phyloP scores from a whole-genome alignment of 2,888 invertebrate species.

The Pammene aurita region DNA sequence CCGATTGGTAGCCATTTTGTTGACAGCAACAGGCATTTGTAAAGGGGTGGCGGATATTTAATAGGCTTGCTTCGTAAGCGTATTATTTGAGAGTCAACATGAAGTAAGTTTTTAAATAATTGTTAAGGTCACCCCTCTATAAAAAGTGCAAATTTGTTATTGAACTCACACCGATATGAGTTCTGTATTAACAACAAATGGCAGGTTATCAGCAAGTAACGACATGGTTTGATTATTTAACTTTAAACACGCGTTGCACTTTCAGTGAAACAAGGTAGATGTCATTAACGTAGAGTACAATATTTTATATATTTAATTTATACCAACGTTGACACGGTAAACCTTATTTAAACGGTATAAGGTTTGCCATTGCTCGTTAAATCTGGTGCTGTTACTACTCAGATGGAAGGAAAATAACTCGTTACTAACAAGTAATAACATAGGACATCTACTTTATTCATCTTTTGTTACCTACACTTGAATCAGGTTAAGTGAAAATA shows the following conservation, averaged over 20 bases:
- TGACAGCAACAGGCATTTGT: conserved; percentile 15
- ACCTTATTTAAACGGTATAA: background rate
- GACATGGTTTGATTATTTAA: conserved; percentile 6
- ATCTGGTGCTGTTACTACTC: background rate
- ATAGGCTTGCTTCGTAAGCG: conserved; percentile 25
- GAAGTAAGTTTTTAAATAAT: conserved; percentile 20
- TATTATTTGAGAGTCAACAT: conserved; percentile 8
- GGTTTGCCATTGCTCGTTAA: background rate
- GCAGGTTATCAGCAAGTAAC: conserved; percentile 24
- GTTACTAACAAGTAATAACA: background rate
- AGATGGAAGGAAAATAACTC: background rate
- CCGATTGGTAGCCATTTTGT: conserved; percentile 34
- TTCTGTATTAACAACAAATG: conserved; percentile 14
- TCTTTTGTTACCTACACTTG: too few species aligned
- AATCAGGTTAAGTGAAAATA: too few species aligned
- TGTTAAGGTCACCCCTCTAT: conserved; percentile 29
- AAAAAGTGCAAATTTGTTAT: conserved; percentile 23
- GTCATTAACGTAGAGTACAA: background rate
- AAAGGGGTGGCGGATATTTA: conserved; percentile 28
- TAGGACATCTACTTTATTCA: background rate
- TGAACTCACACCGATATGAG: conserved; percentile 15
- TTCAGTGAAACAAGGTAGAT: conserved; percentile 3
- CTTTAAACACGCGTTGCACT: conserved; percentile 13
- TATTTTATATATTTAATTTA: background rate
- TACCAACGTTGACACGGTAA: background rate